These are phyloP conservation scores for Megalops atlanticus DNA, from an alignment of 2,113 vertebrate genomes.

Conservation along the genomic window DNA sequence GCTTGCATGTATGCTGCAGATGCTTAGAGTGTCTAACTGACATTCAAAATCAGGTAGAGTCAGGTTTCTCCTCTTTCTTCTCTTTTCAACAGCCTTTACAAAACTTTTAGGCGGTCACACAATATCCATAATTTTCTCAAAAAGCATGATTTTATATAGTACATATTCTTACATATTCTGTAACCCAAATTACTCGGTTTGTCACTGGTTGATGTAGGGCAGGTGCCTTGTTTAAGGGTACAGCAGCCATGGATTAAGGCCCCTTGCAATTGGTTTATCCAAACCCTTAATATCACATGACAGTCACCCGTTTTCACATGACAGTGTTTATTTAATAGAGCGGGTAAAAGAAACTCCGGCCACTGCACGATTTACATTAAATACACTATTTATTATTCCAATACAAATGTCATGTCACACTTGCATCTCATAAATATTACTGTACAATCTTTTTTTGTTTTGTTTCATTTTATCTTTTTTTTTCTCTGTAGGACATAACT, in stretches of 20 bases:
- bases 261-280: no score
- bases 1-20: background rate
- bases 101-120: no score
- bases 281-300: no score
- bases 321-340: no score
- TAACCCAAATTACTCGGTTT: no score
- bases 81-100: background rate
- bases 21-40: background rate
- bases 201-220: background rate
- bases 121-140: no score
- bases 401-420: slow-evolving; percentile 55
- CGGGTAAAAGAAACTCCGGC: slow-evolving; percentile 25
- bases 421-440: slow-evolving; percentile 68
- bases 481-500: slow-evolving; percentile 57
- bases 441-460: slow-evolving; percentile 48
- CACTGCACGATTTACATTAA: slow-evolving; percentile 44
- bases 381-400: slow-evolving; percentile 71
- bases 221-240: no score
- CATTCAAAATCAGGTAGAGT: background rate
- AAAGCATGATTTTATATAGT: no score
- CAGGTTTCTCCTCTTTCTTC: background rate
- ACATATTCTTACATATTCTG: no score
- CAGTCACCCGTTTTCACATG: no score
- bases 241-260: no score
- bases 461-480: no score